Evolutionary conservation across 2,113 vertebrate genomes (phyloP).

Genomic region (Mirza zaza): DNA sequence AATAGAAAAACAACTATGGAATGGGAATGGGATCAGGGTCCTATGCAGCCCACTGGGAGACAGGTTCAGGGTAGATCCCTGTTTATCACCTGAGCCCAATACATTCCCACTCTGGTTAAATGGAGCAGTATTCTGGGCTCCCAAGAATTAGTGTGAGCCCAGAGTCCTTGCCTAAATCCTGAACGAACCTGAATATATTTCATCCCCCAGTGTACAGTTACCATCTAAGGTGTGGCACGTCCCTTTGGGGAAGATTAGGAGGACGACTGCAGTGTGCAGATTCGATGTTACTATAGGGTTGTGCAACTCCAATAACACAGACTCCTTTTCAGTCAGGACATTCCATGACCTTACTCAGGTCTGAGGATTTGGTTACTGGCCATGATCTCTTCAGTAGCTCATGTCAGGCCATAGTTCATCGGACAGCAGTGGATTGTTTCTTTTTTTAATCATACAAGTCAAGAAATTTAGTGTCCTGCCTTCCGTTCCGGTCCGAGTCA

Average conservation of each 20-base stretch:
- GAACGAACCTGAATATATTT: not conserved
- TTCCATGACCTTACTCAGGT: not conserved
- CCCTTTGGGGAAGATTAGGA: not conserved
- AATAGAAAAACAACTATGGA: not conserved
- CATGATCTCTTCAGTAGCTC: not conserved
- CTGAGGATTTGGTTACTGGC: not conserved
- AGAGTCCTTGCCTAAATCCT: not conserved
- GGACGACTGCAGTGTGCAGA: not conserved
- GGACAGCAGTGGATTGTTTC: not conserved
- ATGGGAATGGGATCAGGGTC: not conserved
- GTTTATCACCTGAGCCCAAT: not conserved
- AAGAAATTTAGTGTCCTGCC: not conserved
- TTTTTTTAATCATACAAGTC: not conserved
- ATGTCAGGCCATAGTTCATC: not conserved
- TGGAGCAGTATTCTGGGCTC: not conserved
- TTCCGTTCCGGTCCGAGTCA: not conserved
- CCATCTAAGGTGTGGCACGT: not conserved
- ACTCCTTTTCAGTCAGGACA: not conserved
- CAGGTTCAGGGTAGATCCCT: not conserved
- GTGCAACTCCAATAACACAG: not conserved
- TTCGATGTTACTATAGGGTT: not conserved
- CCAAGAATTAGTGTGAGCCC: not conserved
- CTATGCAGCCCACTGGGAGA: not conserved
- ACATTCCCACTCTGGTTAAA: not conserved
- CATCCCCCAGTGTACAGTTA: not conserved